phyloP scores from a whole-genome alignment of 2,113 vertebrate genomes.

The Laticauda laticaudata region DNA sequence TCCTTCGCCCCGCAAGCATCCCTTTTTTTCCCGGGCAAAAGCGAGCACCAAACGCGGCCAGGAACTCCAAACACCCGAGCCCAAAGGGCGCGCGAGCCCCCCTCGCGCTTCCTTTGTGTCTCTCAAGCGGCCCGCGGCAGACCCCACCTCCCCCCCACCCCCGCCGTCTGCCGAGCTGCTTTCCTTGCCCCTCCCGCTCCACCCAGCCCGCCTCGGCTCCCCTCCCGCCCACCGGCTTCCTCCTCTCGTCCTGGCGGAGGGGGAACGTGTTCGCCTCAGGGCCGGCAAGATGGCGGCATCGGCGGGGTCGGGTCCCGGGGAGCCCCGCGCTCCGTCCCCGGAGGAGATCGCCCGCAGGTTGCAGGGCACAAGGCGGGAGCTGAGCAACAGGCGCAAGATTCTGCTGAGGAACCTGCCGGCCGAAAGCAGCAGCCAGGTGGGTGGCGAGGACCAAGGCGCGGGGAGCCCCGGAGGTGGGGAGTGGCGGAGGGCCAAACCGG shows the following conservation, averaged over 20 bases:
- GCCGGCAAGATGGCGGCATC: slow-evolving; percentile 55
- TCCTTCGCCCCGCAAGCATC: neutral
- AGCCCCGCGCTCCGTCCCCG: slow-evolving; percentile 64
- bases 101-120: neutral
- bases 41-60: neutral
- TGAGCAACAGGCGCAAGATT: slow-evolving; percentile 94
- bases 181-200: neutral
- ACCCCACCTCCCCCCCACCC: neutral
- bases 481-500: too few relatives aligned
- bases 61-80: neutral
- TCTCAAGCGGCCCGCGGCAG: neutral
- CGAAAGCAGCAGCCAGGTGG: slow-evolving; percentile 89
- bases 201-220: neutral
- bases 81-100: neutral
- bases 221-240: neutral
- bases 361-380: slow-evolving; percentile 83
- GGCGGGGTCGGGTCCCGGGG: slow-evolving; percentile 64
- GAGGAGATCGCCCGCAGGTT: slow-evolving; percentile 81
- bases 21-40: neutral
- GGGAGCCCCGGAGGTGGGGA: neutral
- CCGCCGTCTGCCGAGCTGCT: neutral
- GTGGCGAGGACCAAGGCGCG: neutral
- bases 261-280: neutral
- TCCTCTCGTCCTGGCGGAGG: neutral
- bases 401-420: slow-evolving; percentile 89